These are phyloP conservation scores for Acanthochromis polyacanthus DNA, from an alignment of 2,113 vertebrate species.

Conservation along the genomic window DNA sequence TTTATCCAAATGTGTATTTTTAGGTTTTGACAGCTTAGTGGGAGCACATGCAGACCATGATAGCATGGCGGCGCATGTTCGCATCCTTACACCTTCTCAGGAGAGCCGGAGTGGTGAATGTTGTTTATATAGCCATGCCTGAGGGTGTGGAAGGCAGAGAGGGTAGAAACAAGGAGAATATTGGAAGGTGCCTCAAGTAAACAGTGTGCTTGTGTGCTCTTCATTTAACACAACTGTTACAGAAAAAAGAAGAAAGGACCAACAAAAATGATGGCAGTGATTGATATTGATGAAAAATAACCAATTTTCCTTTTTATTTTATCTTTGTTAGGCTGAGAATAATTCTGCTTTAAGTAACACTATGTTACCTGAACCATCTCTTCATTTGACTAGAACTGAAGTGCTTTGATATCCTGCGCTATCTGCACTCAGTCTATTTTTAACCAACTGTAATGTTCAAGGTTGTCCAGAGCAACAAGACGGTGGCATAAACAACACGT, in stretches of 20 bases:
- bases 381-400: constrained; percentile 7
- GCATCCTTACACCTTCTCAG: constrained; percentile 41
- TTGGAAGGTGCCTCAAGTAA: constrained; percentile 21
- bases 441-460: constrained; percentile 53
- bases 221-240: constrained; percentile 20
- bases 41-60: constrained; percentile 8
- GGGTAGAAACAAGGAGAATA: constrained; percentile 4
- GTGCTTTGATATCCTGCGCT: constrained; percentile 38
- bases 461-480: constrained; percentile 65
- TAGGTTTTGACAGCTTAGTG: constrained; percentile 12
- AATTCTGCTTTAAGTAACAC: constrained; percentile 8
- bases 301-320: too few relatives aligned
- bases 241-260: not conserved
- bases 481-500: constrained; percentile 62
- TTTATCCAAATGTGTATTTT: not conserved
- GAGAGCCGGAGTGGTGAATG: constrained; percentile 46
- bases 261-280: not conserved
- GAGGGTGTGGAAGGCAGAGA: constrained; percentile 14
- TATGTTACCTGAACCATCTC: constrained; percentile 26
- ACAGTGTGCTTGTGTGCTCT: constrained; percentile 25
- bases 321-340: not conserved
- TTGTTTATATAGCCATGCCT: constrained; percentile 51
- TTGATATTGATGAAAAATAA: not conserved
- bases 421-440: constrained; percentile 55
- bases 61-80: constrained; percentile 24